Evolutionary conservation across 2,888 invertebrate genomes (phyloP), one percentile per base, ranked within the genome.

Genomic region (Notodonta dromedarius): DNA sequence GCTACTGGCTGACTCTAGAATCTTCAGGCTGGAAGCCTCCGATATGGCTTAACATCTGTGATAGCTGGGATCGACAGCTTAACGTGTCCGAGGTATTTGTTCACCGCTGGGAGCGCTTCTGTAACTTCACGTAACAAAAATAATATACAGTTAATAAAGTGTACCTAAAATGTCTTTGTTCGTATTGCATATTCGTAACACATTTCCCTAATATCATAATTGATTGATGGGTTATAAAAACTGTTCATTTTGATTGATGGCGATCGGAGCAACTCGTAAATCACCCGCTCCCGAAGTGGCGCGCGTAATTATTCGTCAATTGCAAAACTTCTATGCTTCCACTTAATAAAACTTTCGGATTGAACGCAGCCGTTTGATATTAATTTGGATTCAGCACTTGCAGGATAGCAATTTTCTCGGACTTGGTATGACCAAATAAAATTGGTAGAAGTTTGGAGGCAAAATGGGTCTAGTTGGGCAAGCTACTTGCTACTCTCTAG

Each of bases 181-280:
- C 5, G 46, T 46, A n/a, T 46, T 42, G 11, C 42, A n/a, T 46
- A 46, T 46, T 46, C 6, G 13, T n/a, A 46, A 13, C n/a, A 52
- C 13, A 52, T 32, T 13, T 52, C 5, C 55, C 40, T 40, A 40
- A 55, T 55, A 55, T 55, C 9, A 3, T 0, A 14, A 40, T n/a
- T 55, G 55, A 55, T 55, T 55, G 55, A 55, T 55, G 8, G 55
- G 40, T 16, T 14, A 14, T 40, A 40, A 56, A 53, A 39, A 53
- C 56, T 61, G 53, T 56, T 56, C 59, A 62, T 54, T 53, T 63
- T 74, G 74, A 73, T 74, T 66, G 69, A 71, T 74, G 60, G 58
- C 59, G 46, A 53, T 52, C n/a, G 58, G 56, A 55, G 12, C 32
- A 40, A 40, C 61, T 69, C 66, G 60, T 72, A 63, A 70, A 65